Base-by-base conservation (phyloP, 53 echinoderm and acorn worm genomes). In the Henricia sp. region DNA sequence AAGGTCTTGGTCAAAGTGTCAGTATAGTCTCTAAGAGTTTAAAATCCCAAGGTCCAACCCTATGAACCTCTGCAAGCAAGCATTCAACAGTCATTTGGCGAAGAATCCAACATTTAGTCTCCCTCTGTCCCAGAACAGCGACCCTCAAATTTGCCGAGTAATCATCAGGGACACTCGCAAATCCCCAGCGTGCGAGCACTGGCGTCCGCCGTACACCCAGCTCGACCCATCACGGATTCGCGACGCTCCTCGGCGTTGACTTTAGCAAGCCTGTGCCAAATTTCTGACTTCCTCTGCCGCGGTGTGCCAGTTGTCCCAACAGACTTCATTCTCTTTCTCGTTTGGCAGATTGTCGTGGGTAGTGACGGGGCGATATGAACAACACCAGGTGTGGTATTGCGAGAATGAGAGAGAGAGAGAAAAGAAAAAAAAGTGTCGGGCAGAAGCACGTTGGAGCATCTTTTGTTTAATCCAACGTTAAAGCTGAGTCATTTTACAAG, bases 201-300 rank as follows among this genome's bases (percentile, higher is more conserved):
- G 58, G 76, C 76, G 57, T 57, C 58, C 42, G 16, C 58, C 68
- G 37, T 41, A 51, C 76, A 76, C 76, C 59, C 76, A 20, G 14
- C 59, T 14, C 42, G 58, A 76, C 76, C 58, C 76, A 59, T 76
- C 76, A 53, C 37, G 59, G 57, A 57, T 59, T 26, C 42, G 23
- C 30, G 60, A 26, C 41, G 17, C 24, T 76, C 58, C 76, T 76
- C n/a, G 24, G 42, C 76, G 59, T 76, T 76, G 76, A 76, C 76
- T 76, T 76, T 76, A 42, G 76, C 39, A 76, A 76, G 76, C 76
- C 76, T 76, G 76, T 29, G 16, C 76, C 58, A 76, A 76, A 76
- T 76, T 76, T 76, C 40, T 34, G 41, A 76, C 58, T 76, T 76
- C 76, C 76, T 76, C 43, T 76, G 57, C 37, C 76, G 8, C 16